These are phyloP conservation scores for Crotalus horridus DNA, from an alignment of 2,113 vertebrate genomes.

Conservation along the genomic window DNA sequence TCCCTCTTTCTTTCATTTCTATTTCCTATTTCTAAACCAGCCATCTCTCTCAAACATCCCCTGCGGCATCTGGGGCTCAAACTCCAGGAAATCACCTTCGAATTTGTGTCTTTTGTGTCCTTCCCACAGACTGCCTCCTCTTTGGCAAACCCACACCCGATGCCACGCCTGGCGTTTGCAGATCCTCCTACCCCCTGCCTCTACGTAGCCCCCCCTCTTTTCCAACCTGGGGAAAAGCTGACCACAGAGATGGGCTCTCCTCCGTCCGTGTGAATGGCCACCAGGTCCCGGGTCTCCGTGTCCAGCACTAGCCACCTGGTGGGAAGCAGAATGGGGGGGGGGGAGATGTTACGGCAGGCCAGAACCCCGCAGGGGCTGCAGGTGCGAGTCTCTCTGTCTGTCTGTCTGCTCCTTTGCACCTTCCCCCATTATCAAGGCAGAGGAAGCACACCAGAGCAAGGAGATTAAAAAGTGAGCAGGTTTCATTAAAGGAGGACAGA, in stretches of 20 bases:
- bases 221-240: conserved; percentile 85
- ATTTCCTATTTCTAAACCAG: neutral
- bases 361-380: neutral
- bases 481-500: neutral
- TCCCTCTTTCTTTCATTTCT: neutral
- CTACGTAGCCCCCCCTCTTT: neutral
- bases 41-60: neutral
- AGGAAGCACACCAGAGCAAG: neutral
- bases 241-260: conserved; percentile 85
- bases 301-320: conserved; percentile 88
- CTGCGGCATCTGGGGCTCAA: neutral
- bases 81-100: neutral
- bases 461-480: neutral
- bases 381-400: too few relatives aligned
- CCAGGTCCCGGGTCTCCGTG: conserved; percentile 81
- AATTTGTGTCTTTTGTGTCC: neutral
- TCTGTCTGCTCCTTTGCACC: neutral
- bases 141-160: neutral
- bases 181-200: neutral
- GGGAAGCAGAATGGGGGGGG: neutral
- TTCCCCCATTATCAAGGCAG: neutral
- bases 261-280: conserved; percentile 84
- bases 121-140: too few relatives aligned
- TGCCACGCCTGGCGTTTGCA: neutral
- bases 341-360: too few relatives aligned